A percentile compares a stretch with the other conserved stretches of the same genome.
Evolutionary conservation across 1,140 invertebrate species (phyloP).

Genomic region (Heliothis virescens): DNA sequence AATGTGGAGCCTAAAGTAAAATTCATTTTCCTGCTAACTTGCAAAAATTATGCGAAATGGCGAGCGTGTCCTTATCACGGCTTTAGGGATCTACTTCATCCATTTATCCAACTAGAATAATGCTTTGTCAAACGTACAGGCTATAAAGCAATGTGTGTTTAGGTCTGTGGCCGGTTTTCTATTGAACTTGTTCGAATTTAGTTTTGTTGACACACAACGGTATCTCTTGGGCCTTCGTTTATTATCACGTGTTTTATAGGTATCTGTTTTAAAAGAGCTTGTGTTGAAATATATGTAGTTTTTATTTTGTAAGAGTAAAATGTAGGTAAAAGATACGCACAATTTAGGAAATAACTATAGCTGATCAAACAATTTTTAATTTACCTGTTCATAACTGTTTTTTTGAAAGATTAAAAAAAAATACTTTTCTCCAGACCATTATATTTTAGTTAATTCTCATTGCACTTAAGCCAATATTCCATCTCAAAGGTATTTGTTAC

Average conservation of each 20-base stretch:
- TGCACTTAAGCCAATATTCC: too few relatives aligned
- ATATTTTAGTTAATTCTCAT: too few relatives aligned
- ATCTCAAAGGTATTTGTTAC: too few relatives aligned
- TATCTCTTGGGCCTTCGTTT: neutral
- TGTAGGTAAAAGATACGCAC: too few relatives aligned
- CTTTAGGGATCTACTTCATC: neutral
- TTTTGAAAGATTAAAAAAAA: too few relatives aligned
- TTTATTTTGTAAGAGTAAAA: too few relatives aligned
- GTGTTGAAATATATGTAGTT: too few relatives aligned
- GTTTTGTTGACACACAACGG: neutral
- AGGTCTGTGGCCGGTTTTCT: neutral
- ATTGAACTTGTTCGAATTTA: neutral
- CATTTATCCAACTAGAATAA: slow-evolving; percentile 7
- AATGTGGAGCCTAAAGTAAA: slow-evolving; percentile 15
- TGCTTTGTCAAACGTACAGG: slow-evolving; percentile 23
- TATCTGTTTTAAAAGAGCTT: too few relatives aligned
- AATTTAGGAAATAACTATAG: too few relatives aligned
- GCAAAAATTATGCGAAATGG: slow-evolving; percentile 39
- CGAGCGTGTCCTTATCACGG: neutral
- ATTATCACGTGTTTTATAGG: neutral
- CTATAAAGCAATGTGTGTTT: slow-evolving; percentile 12
- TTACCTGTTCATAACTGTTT: too few relatives aligned
- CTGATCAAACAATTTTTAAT: too few relatives aligned
- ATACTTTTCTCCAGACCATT: too few relatives aligned
- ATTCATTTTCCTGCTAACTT: slow-evolving; percentile 30